Evolutionary conservation across 2,797 vertebrate genomes (phyloP), one percentile per base, ranked within the genome.

Genomic region (Enteromius paludinosus): DNA sequence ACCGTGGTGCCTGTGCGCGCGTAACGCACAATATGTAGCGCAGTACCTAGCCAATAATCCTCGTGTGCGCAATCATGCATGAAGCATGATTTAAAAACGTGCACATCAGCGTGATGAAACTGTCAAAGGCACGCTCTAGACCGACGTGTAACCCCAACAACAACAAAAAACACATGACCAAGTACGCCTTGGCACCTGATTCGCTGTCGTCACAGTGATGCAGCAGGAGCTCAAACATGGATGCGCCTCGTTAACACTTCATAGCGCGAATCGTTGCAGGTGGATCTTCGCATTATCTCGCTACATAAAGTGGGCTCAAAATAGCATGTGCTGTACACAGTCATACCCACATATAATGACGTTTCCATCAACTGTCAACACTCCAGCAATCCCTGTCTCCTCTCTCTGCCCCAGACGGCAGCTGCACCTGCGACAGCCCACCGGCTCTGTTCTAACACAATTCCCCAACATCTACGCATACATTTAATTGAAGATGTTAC

Each of bases 131-230:
- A 81, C 18, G 69, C 18, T 49, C 43, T 56, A 69, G 62, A 20
- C 20, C 35, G 66, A 83, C 33, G 62, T 64, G 54, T 82, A 54
- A 85, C 70, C 69, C 84, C 89, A 87, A 85, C 87, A 84, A 89
- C 84, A 91, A 91, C 88, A 93, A 89, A 82, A 90, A 72, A 59
- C 93, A 95, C 91, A 92, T 95, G 94, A 94, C 25, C 47, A 71
- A 8, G 89, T 89, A 88, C 92, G 89, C 90, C 87, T 87, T 90
- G 68, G n/a, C 52, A 78, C 45, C 56, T 30, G 81, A 87, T 83
- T 85, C 66, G 81, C 81, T 68, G 41, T 62, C 61, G 38, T 35
- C 54, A 12, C 25, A 52, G 77, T 84, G 66, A 84, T 61, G 78
- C 82, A 25, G 20, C 82, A 33, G 14, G 38, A 35, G 43, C 77